Evolutionary conservation across 1,140 invertebrate genomes (phyloP), one percentile per base, ranked within the genome.

Genomic region (Brachionus sp.): DNA sequence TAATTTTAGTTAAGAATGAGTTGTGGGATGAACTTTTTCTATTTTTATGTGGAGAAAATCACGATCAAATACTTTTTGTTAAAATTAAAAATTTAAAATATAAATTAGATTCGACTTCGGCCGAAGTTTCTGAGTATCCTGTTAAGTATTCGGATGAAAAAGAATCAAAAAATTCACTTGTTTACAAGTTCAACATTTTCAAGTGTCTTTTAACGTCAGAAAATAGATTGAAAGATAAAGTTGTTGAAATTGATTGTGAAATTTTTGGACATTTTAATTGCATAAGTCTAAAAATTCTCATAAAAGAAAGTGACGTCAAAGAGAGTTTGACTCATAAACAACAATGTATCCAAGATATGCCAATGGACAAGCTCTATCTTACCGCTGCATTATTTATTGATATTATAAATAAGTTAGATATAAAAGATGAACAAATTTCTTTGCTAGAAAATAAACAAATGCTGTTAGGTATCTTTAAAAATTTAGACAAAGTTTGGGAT

Each of bases 221-320:
- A 3, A 66, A 33, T 66, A 33, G 12, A 37, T 33, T 19, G 9
- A 70, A 0, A 37, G 7, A 70, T 19, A 39, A 70, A 9, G 37
- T 9, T n/a, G 3, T 66, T 39, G 19, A 42, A 37, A 37, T 70
- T 0, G 19, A 70, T 1, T 70, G 66, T 39, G 37, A 35, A 70
- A 39, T 70, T 19, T 39, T 70, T 19, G 66, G 66, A 70, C 66
- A 70, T 16, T 70, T 70, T 39, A 70, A 70, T 39, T 39, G n/a
- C n/a, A 42, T 70, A 4, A 37, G 16, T 19, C 35, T 70, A 0
- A 37, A 70, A 37, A n/a, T 70, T 70, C n/a, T n/a, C 1, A 37
- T 68, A 35, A 68, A 33, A 5, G 10, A 70, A n/a, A 23, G 37
- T 0, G 37, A 70, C 16, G 16, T 70, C 3, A 70, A 23, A 9